Conservation (phyloP, 1,140 invertebrate species). For the Tetraneura akinire region DNA sequence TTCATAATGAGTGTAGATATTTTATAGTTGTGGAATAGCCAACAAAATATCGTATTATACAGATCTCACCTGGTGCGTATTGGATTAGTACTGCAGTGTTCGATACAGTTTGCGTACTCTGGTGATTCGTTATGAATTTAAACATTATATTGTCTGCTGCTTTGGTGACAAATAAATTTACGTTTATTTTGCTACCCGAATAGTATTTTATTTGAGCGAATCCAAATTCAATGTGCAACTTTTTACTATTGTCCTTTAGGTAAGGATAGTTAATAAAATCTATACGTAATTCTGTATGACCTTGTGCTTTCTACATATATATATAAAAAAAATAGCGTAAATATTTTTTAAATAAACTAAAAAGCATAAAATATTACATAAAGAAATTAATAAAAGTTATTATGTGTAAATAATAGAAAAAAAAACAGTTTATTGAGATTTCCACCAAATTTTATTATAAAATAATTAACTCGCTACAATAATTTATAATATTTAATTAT, state of each 20-base stretch:
- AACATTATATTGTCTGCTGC: constrained; percentile 61
- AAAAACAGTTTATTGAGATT: too few species aligned
- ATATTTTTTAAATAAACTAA: too few species aligned
- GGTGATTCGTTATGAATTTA: constrained; percentile 57
- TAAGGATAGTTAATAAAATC: constrained; percentile 61
- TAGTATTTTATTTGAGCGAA: constrained; percentile 63
- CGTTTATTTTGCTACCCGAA: constrained; percentile 60
- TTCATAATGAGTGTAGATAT: background rate
- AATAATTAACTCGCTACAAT: too few species aligned
- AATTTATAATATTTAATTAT: constrained; percentile 7
- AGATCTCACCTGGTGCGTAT: constrained; percentile 9
- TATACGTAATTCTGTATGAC: constrained; percentile 63
- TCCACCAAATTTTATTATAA: too few species aligned
- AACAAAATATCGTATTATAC: background rate
- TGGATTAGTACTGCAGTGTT: constrained; percentile 18
- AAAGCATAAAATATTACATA: too few species aligned
- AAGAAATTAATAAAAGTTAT: too few species aligned
- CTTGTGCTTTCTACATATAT: constrained; percentile 61
- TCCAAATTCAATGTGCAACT: constrained; percentile 62
- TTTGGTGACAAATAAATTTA: constrained; percentile 60
- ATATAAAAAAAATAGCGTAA: too few species aligned
- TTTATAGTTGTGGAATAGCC: background rate
- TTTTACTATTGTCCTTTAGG: constrained; percentile 62
- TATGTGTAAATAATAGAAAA: too few species aligned
- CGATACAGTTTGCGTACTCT: constrained; percentile 20